phyloP scores from a whole-genome alignment of 2,888 invertebrate species.

The Mallateleia sp. region DNA sequence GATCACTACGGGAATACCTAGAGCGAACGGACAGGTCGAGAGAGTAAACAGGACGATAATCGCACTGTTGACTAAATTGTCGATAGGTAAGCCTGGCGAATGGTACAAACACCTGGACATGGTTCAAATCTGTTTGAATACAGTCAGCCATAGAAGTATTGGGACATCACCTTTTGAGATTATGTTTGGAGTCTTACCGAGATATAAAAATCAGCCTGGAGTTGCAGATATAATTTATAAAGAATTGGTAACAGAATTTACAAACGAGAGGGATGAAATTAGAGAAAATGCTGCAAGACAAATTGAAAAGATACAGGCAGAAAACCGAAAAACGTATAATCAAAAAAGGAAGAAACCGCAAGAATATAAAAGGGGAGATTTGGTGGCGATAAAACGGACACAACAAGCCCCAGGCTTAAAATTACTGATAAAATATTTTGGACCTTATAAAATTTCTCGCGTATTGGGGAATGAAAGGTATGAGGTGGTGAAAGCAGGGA shows the following conservation, averaged over 20 bases:
- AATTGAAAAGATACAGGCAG: neutral
- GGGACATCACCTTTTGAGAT: neutral
- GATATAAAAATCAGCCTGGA: too few relatives aligned
- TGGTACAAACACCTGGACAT: neutral
- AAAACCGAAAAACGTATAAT: conserved; percentile 1
- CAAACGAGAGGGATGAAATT: neutral
- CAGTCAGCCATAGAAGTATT: neutral
- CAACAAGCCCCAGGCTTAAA: too few relatives aligned
- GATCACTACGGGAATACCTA: conserved; percentile 3
- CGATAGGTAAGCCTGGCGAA: neutral
- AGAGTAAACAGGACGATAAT: neutral
- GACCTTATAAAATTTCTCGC: too few relatives aligned
- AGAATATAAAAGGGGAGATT: conserved; percentile 3
- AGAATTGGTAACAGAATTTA: too few relatives aligned
- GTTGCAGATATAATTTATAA: too few relatives aligned
- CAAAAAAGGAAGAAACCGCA: neutral
- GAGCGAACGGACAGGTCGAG: conserved; percentile 13
- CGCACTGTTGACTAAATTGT: neutral
- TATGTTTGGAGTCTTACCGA: neutral
- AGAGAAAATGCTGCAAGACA: neutral
- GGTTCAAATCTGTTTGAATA: neutral
- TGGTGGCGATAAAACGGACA: neutral
- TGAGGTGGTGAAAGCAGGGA: too few relatives aligned
- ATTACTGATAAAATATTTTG: too few relatives aligned
- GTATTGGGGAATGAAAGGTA: too few relatives aligned